phyloP scores from a whole-genome alignment of 2,113 vertebrate species.

The Athene noctua region DNA sequence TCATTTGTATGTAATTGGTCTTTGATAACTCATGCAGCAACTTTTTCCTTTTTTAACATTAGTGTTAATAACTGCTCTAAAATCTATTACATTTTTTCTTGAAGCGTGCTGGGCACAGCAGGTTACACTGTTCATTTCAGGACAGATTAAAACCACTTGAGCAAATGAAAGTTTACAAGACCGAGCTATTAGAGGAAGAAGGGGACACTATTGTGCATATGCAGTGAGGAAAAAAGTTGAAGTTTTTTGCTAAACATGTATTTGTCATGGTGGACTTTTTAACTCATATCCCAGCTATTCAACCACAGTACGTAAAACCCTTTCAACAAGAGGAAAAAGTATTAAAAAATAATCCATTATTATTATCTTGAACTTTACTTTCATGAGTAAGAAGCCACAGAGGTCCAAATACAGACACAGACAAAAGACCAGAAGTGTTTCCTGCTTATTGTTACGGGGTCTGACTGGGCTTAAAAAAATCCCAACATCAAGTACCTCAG shows the following conservation, averaged over 20 bases:
- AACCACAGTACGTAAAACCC: background rate
- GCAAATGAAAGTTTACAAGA: background rate
- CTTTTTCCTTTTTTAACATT: background rate
- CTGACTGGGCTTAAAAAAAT: background rate
- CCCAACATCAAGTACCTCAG: background rate
- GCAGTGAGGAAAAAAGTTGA: background rate
- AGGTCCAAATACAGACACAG: background rate
- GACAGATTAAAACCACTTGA: background rate
- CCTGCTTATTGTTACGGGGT: background rate
- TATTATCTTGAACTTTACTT: background rate
- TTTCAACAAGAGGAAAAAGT: background rate
- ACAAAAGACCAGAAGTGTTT: background rate
- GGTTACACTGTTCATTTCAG: background rate
- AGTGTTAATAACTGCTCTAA: background rate
- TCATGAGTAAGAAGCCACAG: background rate
- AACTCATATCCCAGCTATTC: background rate
- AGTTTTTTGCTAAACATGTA: too few species aligned
- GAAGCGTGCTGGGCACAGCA: rapidly evolving
- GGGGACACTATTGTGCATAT: background rate
- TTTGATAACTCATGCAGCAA: background rate
- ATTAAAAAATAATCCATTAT: background rate
- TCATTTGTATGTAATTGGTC: background rate
- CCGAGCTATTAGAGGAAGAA: background rate
- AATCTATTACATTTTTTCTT: background rate
- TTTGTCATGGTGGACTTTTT: background rate